Evolutionary conservation across 1,140 invertebrate species (phyloP).

Genomic region (Zophobas morio): DNA sequence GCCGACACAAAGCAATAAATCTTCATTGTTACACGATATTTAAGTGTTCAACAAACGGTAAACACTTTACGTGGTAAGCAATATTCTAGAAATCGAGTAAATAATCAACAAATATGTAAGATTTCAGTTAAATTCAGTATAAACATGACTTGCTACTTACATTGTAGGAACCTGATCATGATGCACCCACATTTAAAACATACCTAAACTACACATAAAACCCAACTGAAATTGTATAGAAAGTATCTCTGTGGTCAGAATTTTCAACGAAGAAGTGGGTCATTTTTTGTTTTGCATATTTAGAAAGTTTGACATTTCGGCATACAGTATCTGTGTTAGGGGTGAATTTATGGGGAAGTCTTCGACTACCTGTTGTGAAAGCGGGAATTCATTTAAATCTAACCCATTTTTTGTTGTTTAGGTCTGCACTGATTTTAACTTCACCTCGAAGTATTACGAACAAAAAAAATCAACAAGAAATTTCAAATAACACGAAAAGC

Average conservation of each 20-base stretch:
- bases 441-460: too few species aligned
- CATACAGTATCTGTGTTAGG: not conserved
- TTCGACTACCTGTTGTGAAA: not conserved
- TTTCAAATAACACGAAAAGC: too few species aligned
- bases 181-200: conserved; percentile 15
- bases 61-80: not conserved
- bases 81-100: too few species aligned
- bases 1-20: conserved; percentile 12
- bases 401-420: too few species aligned
- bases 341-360: conserved; percentile 20
- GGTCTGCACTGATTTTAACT: too few species aligned
- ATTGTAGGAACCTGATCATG: not conserved
- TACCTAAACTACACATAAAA: conserved; percentile 47
- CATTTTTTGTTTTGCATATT: conserved; percentile 62
- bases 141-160: conserved; percentile 2
- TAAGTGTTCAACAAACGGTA: conserved; percentile 9
- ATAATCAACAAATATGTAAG: too few species aligned
- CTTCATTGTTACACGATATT: not conserved
- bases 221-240: conserved; percentile 54
- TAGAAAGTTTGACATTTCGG: conserved; percentile 55
- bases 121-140: too few species aligned
- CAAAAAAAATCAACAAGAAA: too few species aligned
- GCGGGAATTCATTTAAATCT: too few species aligned
- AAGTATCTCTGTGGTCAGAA: conserved; percentile 50
- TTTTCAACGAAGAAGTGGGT: conserved; percentile 54